Conservation (phyloP, 1,140 invertebrate species). For the Rhizoglyphus robini region DNA sequence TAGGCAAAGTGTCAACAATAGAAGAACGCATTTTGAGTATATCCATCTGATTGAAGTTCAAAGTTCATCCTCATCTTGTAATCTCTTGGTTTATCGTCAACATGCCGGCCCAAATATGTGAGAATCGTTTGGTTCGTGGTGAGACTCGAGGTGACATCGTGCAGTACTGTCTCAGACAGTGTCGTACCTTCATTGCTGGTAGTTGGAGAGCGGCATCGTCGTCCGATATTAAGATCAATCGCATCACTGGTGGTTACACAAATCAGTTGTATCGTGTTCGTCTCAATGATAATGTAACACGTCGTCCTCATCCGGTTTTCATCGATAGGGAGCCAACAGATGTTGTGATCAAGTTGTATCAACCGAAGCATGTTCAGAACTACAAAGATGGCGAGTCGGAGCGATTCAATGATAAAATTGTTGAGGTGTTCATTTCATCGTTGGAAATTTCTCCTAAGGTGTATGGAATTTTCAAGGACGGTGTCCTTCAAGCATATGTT, state of each 20-base stretch:
- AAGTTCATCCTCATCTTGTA: no score
- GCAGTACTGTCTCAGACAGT: neutral
- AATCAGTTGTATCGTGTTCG: constrained; percentile 1
- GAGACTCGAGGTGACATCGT: neutral
- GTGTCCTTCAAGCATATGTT: neutral
- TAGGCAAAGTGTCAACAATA: no score
- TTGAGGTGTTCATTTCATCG: neutral
- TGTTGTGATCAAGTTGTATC: constrained; percentile 1
- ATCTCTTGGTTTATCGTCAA: no score
- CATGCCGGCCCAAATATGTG: no score
- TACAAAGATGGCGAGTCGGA: neutral
- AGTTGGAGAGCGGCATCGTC: neutral
- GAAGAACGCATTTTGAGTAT: no score
- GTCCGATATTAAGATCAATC: neutral
- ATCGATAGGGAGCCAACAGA: neutral
- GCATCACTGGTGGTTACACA: neutral
- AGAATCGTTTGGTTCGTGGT: neutral
- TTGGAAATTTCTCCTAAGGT: neutral
- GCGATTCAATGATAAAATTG: constrained; percentile 1
- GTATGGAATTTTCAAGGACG: constrained; percentile 3
- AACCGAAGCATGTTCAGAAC: neutral
- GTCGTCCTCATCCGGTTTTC: no score
- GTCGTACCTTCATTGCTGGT: neutral
- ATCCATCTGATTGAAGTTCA: no score
- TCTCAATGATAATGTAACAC: neutral